These are phyloP conservation scores for Ahaetulla prasina DNA, from an alignment of 2,113 vertebrate species.

Conservation along the genomic window DNA sequence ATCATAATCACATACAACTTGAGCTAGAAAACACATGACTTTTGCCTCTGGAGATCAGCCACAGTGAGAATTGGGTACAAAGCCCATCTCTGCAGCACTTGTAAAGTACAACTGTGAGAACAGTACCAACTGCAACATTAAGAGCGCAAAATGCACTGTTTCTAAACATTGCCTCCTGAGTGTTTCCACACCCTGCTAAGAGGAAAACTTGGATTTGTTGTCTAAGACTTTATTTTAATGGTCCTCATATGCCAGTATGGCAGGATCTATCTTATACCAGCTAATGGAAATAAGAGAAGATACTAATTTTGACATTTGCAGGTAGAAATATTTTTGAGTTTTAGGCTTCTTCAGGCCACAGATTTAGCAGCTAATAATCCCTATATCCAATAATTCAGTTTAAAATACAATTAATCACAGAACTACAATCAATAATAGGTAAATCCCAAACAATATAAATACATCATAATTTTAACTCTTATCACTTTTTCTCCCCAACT, in stretches of 20 bases:
- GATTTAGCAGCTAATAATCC: neutral
- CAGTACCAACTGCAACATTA: neutral
- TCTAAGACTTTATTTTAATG: neutral
- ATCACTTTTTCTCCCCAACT: neutral
- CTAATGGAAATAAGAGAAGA: neutral
- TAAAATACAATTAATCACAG: neutral
- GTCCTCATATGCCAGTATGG: neutral
- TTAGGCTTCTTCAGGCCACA: neutral
- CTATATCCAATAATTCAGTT: neutral
- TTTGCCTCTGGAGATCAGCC: neutral
- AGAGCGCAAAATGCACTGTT: neutral
- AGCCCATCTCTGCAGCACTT: neutral
- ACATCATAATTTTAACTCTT: neutral
- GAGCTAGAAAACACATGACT: neutral
- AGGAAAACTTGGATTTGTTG: neutral
- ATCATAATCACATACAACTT: neutral
- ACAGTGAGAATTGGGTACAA: neutral
- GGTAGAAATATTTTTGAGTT: neutral
- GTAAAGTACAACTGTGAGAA: neutral
- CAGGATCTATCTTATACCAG: neutral
- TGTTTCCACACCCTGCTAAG: neutral
- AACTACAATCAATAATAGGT: neutral
- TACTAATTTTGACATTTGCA: neutral
- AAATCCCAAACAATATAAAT: neutral
- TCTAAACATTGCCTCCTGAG: neutral